phyloP scores from a whole-genome alignment of 2,113 vertebrate species.

The Nycticorax nycticorax region DNA sequence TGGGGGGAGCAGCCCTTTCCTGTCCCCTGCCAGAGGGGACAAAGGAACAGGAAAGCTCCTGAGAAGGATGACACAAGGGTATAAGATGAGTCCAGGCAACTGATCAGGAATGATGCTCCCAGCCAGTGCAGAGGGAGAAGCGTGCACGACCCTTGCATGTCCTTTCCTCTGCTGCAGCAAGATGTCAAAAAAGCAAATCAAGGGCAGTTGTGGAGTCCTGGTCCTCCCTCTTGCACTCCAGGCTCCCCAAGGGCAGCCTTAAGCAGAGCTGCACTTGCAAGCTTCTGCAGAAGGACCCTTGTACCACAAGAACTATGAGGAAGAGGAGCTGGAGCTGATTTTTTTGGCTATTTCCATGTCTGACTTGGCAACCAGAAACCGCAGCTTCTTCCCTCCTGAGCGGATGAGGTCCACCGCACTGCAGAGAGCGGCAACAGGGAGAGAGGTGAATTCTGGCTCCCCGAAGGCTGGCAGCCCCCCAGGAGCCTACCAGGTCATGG shows the following conservation, averaged over 20 bases:
- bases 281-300: background rate
- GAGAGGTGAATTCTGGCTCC: background rate
- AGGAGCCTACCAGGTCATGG: background rate
- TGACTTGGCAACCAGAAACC: conserved; percentile 92
- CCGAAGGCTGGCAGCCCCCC: background rate
- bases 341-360: conserved; percentile 89
- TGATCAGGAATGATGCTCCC: background rate
- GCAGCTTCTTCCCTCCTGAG: conserved; percentile 85
- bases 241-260: background rate
- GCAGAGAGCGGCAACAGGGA: background rate
- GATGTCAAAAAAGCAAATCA: background rate
- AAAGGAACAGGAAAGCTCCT: background rate
- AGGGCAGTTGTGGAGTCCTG: background rate
- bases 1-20: background rate
- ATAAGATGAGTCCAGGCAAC: background rate
- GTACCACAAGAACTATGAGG: conserved; percentile 41
- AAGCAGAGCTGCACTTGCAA: background rate
- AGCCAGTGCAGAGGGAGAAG: background rate
- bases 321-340: conserved; percentile 82
- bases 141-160: accelerated
- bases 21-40: background rate
- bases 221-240: background rate
- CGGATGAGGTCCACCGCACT: conserved; percentile 95
- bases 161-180: background rate
- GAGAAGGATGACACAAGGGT: background rate